Evolutionary conservation across 2,888 invertebrate genomes (phyloP), one percentile per base, ranked within the genome.

Genomic region (Conistra vaccinii): DNA sequence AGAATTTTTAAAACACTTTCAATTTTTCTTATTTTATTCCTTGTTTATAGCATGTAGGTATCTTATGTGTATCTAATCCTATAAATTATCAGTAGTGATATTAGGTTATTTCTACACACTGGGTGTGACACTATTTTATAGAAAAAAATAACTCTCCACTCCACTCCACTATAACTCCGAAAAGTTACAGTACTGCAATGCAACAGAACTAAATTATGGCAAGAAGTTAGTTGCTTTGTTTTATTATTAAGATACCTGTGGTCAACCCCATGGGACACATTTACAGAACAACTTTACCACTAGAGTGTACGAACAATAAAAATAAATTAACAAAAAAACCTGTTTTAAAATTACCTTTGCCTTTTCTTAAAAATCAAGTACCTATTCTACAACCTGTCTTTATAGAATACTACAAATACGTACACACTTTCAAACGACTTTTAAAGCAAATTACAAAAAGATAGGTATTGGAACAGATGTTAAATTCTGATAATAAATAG

Each of bases 171-270:
- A 6, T 26, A 69, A 76, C 29, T 45, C 12, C 3, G 1, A n/a
- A 45, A 45, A 45, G 3, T 68, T 32, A 1, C 26, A 57, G 26
- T 77, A 70, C 66, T 70, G 65, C 42, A 83, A 29, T 57, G 42
- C 65, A 60, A 65, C 53, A 48, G 10, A 63, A 69, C 20, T 29
- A 29, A 67, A 45, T 63, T 65, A 72, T 61, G 42, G 20, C 3
- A 42, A 66, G n/a, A 57, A 69, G 39, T 72, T 58, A 48, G 26
- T 75, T 51, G 12, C 14, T 23, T 65, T 65, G 48, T 66, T 79
- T 68, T 79, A 71, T 71, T 53, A 63, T 29, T 35, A 72, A 55
- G 58, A 53, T 60, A 71, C 17, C 67, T 48, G 58, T 68, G 67
- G 79, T 58, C 70, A 70, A 17, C 32, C 80, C 39, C 53, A 39